These are phyloP conservation scores for rabbit (Oryctolagus cuniculus) DNA, from an alignment of 2,113 vertebrate genomes.

Conservation along the genomic window DNA sequence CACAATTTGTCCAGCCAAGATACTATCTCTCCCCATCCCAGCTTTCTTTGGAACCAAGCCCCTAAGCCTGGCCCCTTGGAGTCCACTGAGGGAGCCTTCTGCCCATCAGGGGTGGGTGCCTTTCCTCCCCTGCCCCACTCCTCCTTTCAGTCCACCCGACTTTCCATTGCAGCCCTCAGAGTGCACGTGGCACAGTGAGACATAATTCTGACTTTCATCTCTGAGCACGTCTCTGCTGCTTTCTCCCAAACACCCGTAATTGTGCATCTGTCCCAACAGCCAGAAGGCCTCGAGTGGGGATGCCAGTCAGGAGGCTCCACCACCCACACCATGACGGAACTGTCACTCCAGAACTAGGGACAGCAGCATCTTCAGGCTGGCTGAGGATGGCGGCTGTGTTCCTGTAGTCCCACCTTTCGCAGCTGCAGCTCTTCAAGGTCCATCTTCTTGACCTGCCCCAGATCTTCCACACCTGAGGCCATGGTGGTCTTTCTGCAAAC, in stretches of 20 bases:
- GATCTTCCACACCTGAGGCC: background rate
- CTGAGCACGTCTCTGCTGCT: background rate
- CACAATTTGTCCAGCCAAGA: accelerated
- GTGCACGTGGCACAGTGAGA: background rate
- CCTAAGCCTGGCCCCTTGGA: background rate
- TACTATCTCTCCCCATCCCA: background rate
- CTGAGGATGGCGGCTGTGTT: accelerated
- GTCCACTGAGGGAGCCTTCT: background rate
- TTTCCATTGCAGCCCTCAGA: background rate
- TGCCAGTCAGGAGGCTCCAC: background rate
- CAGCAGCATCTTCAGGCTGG: background rate
- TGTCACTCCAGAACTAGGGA: background rate
- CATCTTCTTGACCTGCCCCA: background rate
- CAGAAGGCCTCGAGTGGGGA: background rate
- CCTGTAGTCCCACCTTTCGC: accelerated
- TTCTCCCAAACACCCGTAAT: background rate
- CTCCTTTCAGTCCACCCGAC: background rate
- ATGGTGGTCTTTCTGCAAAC: background rate
- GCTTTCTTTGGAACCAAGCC: background rate
- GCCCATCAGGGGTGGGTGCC: background rate
- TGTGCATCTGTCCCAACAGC: background rate
- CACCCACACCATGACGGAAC: background rate
- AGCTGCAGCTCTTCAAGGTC: background rate
- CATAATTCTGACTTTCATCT: background rate
- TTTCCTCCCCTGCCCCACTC: background rate